Conservation (phyloP, 2,888 invertebrate genomes). For the Lasioglossum leucozonium region DNA sequence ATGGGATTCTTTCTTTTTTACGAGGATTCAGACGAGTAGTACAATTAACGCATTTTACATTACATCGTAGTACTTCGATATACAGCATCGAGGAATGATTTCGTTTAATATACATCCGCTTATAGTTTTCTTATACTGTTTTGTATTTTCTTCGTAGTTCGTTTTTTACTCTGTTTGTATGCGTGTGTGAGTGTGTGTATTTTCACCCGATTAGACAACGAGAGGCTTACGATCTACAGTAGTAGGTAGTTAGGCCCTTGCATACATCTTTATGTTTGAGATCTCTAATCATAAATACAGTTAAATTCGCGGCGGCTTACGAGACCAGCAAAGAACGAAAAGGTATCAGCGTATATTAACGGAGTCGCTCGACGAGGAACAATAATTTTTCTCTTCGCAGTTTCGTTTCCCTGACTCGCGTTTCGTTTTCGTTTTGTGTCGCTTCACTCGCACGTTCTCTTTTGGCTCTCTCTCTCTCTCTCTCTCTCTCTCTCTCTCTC, state of each 20-base stretch:
- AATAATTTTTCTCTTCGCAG: slow-evolving; percentile 19
- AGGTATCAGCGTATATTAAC: slow-evolving; percentile 55
- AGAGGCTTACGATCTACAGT: slow-evolving; percentile 68
- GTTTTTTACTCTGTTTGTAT: slow-evolving; percentile 29
- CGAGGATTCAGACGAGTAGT: slow-evolving; percentile 80
- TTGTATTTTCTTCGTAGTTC: neutral
- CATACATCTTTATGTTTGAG: slow-evolving; percentile 77
- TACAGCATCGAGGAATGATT: slow-evolving; percentile 83
- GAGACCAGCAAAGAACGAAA: slow-evolving; percentile 71
- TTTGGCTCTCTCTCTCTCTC: slow-evolving; percentile 51
- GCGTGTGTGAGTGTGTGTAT: neutral
- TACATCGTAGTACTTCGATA: slow-evolving; percentile 81
- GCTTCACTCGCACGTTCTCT: slow-evolving; percentile 53
- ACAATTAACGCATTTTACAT: slow-evolving; percentile 78
- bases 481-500: slow-evolving; percentile 39
- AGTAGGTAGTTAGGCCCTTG: slow-evolving; percentile 79
- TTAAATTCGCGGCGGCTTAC: slow-evolving; percentile 70
- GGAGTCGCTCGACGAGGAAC: slow-evolving; percentile 50
- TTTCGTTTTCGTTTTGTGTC: neutral
- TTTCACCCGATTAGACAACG: slow-evolving; percentile 67
- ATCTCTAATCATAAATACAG: slow-evolving; percentile 78
- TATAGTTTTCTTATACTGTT: neutral
- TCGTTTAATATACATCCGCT: slow-evolving; percentile 75
- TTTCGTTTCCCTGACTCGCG: slow-evolving; percentile 38
- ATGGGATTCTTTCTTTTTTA: slow-evolving; percentile 71